phyloP scores from a whole-genome alignment of 1,140 invertebrate species.

The Pollicipes pollicipes region DNA sequence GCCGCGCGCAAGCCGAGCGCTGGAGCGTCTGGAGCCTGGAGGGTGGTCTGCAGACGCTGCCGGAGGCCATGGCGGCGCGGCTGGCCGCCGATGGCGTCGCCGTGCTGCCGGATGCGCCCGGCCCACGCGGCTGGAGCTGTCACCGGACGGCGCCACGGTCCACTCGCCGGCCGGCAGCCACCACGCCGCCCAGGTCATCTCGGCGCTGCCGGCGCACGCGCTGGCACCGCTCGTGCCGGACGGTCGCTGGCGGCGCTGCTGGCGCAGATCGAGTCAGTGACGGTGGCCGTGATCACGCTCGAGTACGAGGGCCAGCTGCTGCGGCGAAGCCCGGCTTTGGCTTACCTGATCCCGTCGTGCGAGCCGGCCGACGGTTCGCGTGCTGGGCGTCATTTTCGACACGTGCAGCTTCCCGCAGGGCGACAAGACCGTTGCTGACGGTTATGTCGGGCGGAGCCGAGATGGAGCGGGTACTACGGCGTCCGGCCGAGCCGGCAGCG shows the following conservation, averaged over 20 bases:
- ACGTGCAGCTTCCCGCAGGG: slow-evolving; percentile 52
- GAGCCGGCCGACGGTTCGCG: slow-evolving; percentile 52
- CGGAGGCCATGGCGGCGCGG: slow-evolving; percentile 31
- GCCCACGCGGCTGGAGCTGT: slow-evolving; percentile 31
- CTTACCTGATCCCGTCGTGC: slow-evolving; percentile 65
- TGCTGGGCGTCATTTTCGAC: slow-evolving; percentile 81
- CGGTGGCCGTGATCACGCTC: slow-evolving; percentile 64
- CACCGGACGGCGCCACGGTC: slow-evolving; percentile 41
- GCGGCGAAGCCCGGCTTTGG: slow-evolving; percentile 60
- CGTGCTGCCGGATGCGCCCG: background rate
- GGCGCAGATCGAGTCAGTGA: slow-evolving; percentile 46
- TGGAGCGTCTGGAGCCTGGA: slow-evolving; percentile 67
- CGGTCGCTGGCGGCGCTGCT: slow-evolving; percentile 44
- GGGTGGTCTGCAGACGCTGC: slow-evolving; percentile 56
- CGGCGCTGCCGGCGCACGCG: slow-evolving; percentile 41
- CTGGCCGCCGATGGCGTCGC: slow-evolving; percentile 27
- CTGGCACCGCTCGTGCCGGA: slow-evolving; percentile 39
- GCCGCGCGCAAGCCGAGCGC: slow-evolving; percentile 39
- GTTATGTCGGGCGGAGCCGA: slow-evolving; percentile 86
- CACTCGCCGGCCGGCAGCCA: slow-evolving; percentile 26
- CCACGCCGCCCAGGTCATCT: slow-evolving; percentile 42
- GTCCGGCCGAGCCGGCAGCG: slow-evolving; percentile 38
- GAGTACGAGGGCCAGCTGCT: slow-evolving; percentile 42
- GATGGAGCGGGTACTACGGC: slow-evolving; percentile 61
- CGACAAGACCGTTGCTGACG: slow-evolving; percentile 44